Conservation (phyloP, 2,888 invertebrate species). For the Drosophila austrosaltans region DNA sequence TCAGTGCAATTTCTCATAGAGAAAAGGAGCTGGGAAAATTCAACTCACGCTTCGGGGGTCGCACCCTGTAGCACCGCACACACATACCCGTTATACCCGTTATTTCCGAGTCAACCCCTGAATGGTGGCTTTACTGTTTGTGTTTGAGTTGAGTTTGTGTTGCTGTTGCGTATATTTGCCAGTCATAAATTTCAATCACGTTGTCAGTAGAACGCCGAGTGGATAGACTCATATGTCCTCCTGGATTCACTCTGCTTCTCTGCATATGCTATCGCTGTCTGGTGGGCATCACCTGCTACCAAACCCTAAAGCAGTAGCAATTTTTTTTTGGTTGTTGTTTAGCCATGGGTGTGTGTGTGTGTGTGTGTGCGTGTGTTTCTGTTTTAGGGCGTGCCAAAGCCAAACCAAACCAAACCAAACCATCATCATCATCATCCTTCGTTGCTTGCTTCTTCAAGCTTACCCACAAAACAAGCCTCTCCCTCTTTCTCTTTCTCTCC, state of each 20-base stretch:
- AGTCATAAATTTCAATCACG: conserved; percentile 79
- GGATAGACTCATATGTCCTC: conserved; percentile 71
- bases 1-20: conserved; percentile 77
- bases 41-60: conserved; percentile 63
- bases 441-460: conserved; percentile 47
- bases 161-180: conserved; percentile 62
- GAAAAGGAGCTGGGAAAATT: conserved; percentile 43
- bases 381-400: conserved; percentile 66
- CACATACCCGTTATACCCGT: background rate
- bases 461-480: conserved; percentile 53
- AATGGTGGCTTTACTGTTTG: background rate
- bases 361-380: conserved; percentile 31
- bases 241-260: conserved; percentile 29
- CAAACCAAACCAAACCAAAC: conserved; percentile 43
- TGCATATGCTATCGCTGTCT: conserved; percentile 61
- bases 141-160: conserved; percentile 24
- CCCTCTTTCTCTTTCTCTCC: background rate
- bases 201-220: conserved; percentile 75
- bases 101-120: background rate
- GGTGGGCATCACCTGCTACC: conserved; percentile 54
- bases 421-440: conserved; percentile 13
- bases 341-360: background rate
- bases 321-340: conserved; percentile 17
- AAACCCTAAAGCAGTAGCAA: background rate
- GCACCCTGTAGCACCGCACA: conserved; percentile 13